Percentiles rank a stretch among this genome's conserved stretches.
Conservation (phyloP, 2,113 vertebrate species). For the Acanthochromis polyacanthus region DNA sequence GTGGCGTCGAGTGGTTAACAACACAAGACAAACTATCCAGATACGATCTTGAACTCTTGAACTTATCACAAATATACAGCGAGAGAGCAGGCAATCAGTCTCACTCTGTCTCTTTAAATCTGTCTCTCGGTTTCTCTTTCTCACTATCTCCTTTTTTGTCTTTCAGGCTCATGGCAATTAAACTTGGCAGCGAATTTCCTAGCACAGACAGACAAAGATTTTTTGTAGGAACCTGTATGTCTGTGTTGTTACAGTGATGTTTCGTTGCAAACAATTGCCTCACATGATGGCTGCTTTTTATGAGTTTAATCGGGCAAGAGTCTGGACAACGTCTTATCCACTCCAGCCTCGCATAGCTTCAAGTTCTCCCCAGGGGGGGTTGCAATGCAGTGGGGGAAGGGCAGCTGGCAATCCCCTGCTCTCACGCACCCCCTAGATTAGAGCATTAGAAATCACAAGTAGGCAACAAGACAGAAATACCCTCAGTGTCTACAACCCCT, state of each 20-base stretch:
- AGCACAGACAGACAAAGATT: conserved; percentile 15
- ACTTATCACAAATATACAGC: conserved; percentile 69
- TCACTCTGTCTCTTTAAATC: conserved; percentile 61
- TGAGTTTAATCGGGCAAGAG: conserved; percentile 45
- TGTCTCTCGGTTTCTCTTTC: conserved; percentile 1
- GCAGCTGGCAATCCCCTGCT: conserved; percentile 63
- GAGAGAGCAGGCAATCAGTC: conserved; percentile 57
- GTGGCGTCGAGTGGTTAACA: conserved; percentile 77
- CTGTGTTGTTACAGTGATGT: conserved; percentile 55
- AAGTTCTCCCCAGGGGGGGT: conserved; percentile 53
- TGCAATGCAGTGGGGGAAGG: conserved; percentile 54
- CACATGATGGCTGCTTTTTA: conserved; percentile 54
- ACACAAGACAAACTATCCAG: conserved; percentile 72
- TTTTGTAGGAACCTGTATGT: conserved; percentile 28
- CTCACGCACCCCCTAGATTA: conserved; percentile 73
- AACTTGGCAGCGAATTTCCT: conserved; percentile 57
- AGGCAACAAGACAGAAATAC: conserved; percentile 63
- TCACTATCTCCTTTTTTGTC: conserved; percentile 40
- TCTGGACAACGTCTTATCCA: conserved; percentile 74
- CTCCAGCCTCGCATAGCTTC: conserved; percentile 44
- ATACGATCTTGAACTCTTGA: conserved; percentile 79
- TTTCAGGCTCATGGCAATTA: conserved; percentile 41
- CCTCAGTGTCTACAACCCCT: conserved; percentile 45
- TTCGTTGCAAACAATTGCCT: conserved; percentile 50
- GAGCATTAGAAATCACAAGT: conserved; percentile 74